A percentile compares a stretch with the other conserved stretches of the same genome.
These are phyloP conservation scores for Terrapene triunguis DNA, from an alignment of 2,113 vertebrate species.

Conservation along the genomic window DNA sequence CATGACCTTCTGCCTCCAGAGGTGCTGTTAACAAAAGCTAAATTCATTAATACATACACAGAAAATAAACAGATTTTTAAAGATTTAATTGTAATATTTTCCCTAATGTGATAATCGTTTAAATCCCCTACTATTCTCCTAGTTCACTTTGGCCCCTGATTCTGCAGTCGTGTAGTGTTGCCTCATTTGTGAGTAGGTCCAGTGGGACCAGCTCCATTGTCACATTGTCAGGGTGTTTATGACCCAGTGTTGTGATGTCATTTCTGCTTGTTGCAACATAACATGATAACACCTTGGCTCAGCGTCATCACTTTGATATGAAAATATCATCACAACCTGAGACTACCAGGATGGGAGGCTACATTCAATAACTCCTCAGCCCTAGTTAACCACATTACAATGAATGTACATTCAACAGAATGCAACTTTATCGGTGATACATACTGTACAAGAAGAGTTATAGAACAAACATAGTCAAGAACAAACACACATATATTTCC, in stretches of 20 bases:
- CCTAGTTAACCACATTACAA: background rate
- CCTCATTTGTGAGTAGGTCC: background rate
- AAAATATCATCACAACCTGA: background rate
- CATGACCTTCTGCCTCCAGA: background rate
- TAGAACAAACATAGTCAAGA: slow-evolving; percentile 11
- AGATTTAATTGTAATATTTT: background rate
- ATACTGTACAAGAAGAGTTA: background rate
- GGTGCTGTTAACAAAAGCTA: background rate
- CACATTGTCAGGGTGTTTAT: background rate
- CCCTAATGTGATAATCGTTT: background rate
- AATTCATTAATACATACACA: background rate
- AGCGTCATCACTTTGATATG: background rate
- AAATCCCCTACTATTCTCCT: background rate
- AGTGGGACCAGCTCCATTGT: background rate
- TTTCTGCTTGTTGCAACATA: background rate
- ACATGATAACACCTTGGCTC: background rate
- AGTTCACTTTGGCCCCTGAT: background rate
- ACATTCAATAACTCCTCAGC: background rate
- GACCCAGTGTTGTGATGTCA: background rate
- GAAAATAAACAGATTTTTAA: background rate
- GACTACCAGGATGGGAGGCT: background rate
- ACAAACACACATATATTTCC: background rate
- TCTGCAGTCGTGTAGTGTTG: background rate
- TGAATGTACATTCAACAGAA: background rate
- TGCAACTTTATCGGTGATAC: background rate